Evolutionary conservation across 2,888 invertebrate genomes (phyloP).

Genomic region (Plebejus argus): DNA sequence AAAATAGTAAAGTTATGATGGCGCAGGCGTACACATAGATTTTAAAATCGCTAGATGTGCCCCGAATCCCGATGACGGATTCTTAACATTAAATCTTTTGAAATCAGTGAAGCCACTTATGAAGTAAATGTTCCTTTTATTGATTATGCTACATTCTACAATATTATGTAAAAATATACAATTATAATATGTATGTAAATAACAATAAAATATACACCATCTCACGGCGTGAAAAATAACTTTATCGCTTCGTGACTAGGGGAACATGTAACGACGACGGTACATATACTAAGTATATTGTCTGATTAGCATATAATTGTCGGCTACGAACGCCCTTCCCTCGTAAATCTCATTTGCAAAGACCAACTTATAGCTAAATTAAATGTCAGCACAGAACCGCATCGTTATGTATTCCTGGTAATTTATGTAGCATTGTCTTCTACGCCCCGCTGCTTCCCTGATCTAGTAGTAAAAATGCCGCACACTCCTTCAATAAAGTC

Average conservation of each 20-base stretch:
- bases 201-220: not conserved
- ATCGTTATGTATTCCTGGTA: conserved; percentile 38
- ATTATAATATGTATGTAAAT: not conserved
- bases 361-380: conserved; percentile 46
- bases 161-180: too few species aligned
- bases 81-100: too few species aligned
- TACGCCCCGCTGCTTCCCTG: conserved; percentile 34
- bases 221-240: not conserved
- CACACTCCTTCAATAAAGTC: not conserved
- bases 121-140: too few species aligned
- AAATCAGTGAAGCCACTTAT: too few species aligned
- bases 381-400: conserved; percentile 42
- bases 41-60: too few species aligned
- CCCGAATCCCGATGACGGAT: too few species aligned
- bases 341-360: conserved; percentile 66
- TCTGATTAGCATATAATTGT: conserved; percentile 70
- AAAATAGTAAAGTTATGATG: too few species aligned
- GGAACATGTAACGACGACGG: not conserved
- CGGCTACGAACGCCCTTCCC: conserved; percentile 57
- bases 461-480: conserved; percentile 17
- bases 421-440: conserved; percentile 38
- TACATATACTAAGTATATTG: conserved; percentile 18
- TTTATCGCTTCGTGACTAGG: conserved; percentile 10
- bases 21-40: too few species aligned
- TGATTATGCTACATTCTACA: too few species aligned